phyloP scores from a whole-genome alignment of 2,888 invertebrate genomes.

The Cyaniris semiargus region DNA sequence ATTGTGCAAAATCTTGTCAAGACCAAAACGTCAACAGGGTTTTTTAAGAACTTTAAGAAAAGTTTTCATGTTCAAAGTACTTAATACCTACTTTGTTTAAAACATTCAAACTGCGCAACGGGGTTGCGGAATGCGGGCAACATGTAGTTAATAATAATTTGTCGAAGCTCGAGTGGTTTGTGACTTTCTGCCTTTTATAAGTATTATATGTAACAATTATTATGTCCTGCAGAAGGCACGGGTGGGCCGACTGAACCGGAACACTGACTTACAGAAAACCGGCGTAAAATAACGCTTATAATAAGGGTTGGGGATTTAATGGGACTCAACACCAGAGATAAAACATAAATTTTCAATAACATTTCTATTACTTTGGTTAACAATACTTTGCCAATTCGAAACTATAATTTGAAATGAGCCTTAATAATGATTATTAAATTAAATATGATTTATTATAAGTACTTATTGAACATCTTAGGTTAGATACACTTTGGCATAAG shows the following conservation, averaged over 20 bases:
- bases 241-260: too few relatives aligned
- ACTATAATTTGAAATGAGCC: not conserved
- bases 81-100: too few relatives aligned
- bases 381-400: not conserved
- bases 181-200: too few relatives aligned
- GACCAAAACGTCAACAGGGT: not conserved
- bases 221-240: too few relatives aligned
- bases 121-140: too few relatives aligned
- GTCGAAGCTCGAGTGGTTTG: too few relatives aligned
- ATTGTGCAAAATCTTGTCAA: not conserved
- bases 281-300: too few relatives aligned
- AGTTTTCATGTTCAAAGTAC: not conserved
- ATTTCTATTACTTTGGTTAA: not conserved
- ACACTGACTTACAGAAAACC: too few relatives aligned
- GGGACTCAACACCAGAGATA: not conserved
- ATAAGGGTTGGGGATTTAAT: too few relatives aligned
- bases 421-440: not conserved
- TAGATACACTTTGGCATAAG: constrained; percentile 9
- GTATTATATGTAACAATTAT: too few relatives aligned
- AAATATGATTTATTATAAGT: not conserved
- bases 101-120: too few relatives aligned
- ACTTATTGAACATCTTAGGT: not conserved
- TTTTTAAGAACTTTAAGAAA: not conserved
- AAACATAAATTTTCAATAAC: not conserved
- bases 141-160: too few relatives aligned